Conservation (phyloP, 2,113 vertebrate species). For the Mesocricetus auratus region DNA sequence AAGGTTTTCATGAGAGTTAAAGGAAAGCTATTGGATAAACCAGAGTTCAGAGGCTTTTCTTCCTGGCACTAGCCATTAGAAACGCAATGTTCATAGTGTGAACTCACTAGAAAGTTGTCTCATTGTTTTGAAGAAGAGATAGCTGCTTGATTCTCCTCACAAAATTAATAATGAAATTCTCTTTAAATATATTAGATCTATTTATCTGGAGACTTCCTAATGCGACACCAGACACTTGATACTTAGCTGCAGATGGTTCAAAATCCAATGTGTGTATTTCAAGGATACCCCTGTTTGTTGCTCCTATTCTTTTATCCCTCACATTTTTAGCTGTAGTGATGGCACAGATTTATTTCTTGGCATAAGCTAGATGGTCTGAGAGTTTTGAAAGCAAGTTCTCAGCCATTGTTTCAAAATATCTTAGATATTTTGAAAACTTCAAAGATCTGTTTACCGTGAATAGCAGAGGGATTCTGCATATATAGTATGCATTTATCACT, state of each 20-base stretch:
- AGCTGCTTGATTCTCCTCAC: not conserved
- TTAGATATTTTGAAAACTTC: not conserved
- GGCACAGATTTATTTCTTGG: not conserved
- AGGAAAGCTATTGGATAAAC: not conserved
- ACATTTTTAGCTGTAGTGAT: not conserved
- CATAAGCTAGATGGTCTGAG: not conserved
- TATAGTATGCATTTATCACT: not conserved
- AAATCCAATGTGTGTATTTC: not conserved
- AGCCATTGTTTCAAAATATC: constrained; percentile 51
- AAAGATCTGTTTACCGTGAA: not conserved
- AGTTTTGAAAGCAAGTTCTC: constrained; percentile 18
- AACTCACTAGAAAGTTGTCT: not conserved
- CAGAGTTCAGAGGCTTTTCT: not conserved
- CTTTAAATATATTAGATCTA: not conserved
- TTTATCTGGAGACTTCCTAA: not conserved
- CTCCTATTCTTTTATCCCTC: not conserved
- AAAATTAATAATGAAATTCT: not conserved
- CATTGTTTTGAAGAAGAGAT: not conserved
- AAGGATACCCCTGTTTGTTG: not conserved
- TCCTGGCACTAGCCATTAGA: not conserved
- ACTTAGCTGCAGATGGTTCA: not conserved
- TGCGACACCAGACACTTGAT: not conserved
- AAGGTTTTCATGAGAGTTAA: not conserved
- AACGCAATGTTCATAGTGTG: not conserved
- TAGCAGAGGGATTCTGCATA: not conserved